Conservation (phyloP, 2,113 vertebrate genomes). For the Rhinolophus ferrumequinum region DNA sequence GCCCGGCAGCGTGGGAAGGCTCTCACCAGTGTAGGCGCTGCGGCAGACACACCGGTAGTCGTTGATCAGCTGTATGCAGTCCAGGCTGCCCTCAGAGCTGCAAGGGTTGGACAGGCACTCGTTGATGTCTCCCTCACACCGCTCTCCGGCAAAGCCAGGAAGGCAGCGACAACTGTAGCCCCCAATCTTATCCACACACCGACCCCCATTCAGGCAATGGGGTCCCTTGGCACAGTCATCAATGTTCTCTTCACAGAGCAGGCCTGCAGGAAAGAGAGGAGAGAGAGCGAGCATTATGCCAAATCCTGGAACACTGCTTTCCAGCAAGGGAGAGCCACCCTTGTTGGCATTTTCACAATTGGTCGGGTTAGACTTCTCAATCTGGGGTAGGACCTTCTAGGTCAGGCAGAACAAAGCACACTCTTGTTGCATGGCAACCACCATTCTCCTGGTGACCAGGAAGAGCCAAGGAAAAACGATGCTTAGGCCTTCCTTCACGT, state of each 20-base stretch:
- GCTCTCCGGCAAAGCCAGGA: conserved; percentile 92
- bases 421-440: background rate
- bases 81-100: conserved; percentile 89
- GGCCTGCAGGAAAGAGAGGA: conserved; percentile 82
- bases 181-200: conserved; percentile 92
- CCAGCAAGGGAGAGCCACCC: background rate
- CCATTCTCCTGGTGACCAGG: background rate
- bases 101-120: conserved; percentile 95
- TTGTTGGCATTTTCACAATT: background rate
- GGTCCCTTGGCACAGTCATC: conserved; percentile 90
- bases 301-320: background rate
- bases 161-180: conserved; percentile 92
- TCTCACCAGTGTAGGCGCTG: conserved; percentile 92
- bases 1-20: conserved; percentile 78
- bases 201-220: conserved; percentile 92
- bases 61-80: conserved; percentile 93
- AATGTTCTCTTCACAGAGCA: conserved; percentile 90
- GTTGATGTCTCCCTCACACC: conserved; percentile 95
- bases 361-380: background rate
- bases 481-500: background rate
- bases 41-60: conserved; percentile 93
- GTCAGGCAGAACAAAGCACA: background rate
- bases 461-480: background rate
- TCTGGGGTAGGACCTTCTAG: too few relatives aligned
- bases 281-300: background rate